Evolutionary conservation across 2,113 vertebrate species (phyloP), one percentile per base, ranked within the genome.

Genomic region (Caretta caretta): DNA sequence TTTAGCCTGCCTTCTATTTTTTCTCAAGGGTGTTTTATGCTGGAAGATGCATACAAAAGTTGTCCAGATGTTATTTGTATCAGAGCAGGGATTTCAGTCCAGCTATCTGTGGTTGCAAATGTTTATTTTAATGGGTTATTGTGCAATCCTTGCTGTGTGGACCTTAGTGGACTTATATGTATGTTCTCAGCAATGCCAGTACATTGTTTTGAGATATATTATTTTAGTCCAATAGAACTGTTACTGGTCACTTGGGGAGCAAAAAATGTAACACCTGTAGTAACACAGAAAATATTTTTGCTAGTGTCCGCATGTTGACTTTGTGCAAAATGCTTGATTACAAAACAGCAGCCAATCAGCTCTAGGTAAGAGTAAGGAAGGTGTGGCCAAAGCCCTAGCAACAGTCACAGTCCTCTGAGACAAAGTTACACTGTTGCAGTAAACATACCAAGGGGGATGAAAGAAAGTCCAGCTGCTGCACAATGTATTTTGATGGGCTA

Each of bases 41-140:
- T 98, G 98, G 98, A 98, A 98, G 98, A 99, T 99, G 98, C 98
- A 98, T 98, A 98, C 98, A 98, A 99, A 98, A 99, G 97, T 98
- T 98, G 98, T 98, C 98, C 98, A 99, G 98, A 99, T 99, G 98
- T 98, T 98, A 98, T 99, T 98, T 98, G 98, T 99, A 98, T 98
- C 98, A 98, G 98, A 98, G 97, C 97, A 98, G 96, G 95, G 97
- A 98, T 99, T 98, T 98, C 95, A 95, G 97, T 97, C 98, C 98
- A 99, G 98, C 98, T 98, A 98, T 98, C 98, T 98, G 98, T 98
- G 98, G 98, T 98, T 98, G 98, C 98, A 98, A 99, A 98, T 99
- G 98, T 98, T 99, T 98, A 98, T 98, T 98, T 98, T 98, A 99
- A 98, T 98, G 98, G 97, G 97, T 96, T 98, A 98, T 99, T 99